Percentiles rank a stretch among this genome's conserved stretches.
phyloP scores from a whole-genome alignment of 2,797 vertebrate genomes.

The Chromis chromis region DNA sequence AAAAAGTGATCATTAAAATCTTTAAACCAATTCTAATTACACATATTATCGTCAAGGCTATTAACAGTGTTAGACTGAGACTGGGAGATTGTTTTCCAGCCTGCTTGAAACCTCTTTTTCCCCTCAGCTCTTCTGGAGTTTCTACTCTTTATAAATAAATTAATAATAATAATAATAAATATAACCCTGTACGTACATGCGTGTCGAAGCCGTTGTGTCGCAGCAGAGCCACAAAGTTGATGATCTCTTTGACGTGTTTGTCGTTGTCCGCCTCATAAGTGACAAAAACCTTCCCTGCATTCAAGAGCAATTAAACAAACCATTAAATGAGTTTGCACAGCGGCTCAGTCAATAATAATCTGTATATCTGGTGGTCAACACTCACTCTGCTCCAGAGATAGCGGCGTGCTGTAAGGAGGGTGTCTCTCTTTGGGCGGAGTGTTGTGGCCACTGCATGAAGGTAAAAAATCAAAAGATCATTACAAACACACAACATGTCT shows the following conservation, averaged over 20 bases:
- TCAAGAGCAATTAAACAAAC: not conserved
- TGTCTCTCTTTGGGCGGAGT: conserved; percentile 63
- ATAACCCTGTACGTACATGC: conserved; percentile 77
- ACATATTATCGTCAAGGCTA: not conserved
- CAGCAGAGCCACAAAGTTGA: conserved; percentile 87
- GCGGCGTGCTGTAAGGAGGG: conserved; percentile 59
- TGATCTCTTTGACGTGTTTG: conserved; percentile 86
- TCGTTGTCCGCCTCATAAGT: conserved; percentile 87
- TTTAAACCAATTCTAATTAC: too few relatives aligned
- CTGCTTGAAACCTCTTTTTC: too few relatives aligned
- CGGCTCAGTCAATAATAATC: not conserved
- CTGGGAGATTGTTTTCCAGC: too few relatives aligned
- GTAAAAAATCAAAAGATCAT: not conserved
- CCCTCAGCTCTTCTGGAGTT: not conserved
- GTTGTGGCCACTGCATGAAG: conserved; percentile 47
- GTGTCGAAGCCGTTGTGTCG: conserved; percentile 88
- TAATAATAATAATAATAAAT: too few relatives aligned
- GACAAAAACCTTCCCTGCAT: conserved; percentile 85
- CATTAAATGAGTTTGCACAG: not conserved
- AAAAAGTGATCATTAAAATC: too few relatives aligned
- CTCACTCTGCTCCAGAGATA: conserved; percentile 87
- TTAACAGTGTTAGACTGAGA: too few relatives aligned
- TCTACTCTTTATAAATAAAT: not conserved
- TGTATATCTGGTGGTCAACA: not conserved
- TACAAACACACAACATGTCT: too few relatives aligned